A percentile compares a stretch with the other conserved stretches of the same genome.
These are phyloP conservation scores for Andricus grossulariae DNA, from an alignment of 1,140 invertebrate genomes.

Conservation along the genomic window DNA sequence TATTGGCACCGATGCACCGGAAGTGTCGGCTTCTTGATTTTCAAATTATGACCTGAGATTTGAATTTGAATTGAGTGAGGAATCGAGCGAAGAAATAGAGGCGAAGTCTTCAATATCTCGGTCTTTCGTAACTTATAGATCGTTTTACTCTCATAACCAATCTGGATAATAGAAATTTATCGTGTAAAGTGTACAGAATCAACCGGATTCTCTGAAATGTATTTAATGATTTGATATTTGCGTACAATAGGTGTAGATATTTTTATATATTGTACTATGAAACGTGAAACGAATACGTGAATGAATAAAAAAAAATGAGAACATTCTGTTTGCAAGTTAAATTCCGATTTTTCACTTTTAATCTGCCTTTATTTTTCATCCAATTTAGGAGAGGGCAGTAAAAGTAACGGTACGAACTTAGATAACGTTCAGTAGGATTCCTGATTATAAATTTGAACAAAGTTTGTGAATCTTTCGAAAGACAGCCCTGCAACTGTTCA, in stretches of 20 bases:
- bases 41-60: constrained; percentile 9
- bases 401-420: no score
- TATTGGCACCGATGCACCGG: neutral
- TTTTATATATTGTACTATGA: constrained; percentile 59
- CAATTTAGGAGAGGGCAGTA: neutral
- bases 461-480: no score
- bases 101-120: neutral
- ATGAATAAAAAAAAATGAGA: constrained; percentile 47
- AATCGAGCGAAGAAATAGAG: neutral
- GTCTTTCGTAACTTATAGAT: constrained; percentile 14
- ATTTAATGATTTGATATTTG: constrained; percentile 61
- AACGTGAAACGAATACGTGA: constrained; percentile 46
- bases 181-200: constrained; percentile 53
- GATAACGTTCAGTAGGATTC: no score
- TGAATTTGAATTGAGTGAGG: constrained; percentile 35
- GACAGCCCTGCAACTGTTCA: no score
- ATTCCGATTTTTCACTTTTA: constrained; percentile 34
- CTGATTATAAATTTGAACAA: no score
- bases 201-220: constrained; percentile 52
- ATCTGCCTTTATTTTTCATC: constrained; percentile 22
- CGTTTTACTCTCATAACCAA: constrained; percentile 61
- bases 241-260: constrained; percentile 61
- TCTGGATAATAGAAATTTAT: constrained; percentile 39
- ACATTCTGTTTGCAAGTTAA: constrained; percentile 47
- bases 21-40: neutral